phyloP scores from a whole-genome alignment of 2,113 vertebrate genomes.

The Vulpes lagopus region DNA sequence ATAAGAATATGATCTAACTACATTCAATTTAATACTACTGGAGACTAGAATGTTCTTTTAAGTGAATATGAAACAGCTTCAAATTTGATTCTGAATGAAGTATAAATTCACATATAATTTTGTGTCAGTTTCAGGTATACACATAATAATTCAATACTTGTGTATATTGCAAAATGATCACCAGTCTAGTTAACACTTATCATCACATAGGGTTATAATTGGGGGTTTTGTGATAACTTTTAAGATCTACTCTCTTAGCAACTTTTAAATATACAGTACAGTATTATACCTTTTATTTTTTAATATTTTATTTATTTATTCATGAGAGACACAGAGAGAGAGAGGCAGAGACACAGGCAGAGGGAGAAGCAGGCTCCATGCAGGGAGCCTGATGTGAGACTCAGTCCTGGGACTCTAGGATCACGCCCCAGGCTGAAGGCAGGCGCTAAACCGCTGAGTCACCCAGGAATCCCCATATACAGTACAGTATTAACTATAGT shows the following conservation, averaged over 20 bases:
- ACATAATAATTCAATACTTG: background rate
- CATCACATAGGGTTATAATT: background rate
- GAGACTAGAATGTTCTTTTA: slow-evolving; percentile 78
- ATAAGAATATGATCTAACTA: background rate
- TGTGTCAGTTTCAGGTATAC: background rate
- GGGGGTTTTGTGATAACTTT: background rate
- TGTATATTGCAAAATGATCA: background rate
- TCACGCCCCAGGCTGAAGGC: no score
- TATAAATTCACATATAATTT: background rate
- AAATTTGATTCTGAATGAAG: background rate
- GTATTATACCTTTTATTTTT: background rate
- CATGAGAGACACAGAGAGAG: no score
- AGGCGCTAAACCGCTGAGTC: no score
- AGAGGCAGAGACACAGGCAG: no score
- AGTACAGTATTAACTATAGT: background rate
- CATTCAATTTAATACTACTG: background rate
- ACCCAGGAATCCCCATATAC: background rate
- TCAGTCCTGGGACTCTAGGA: no score
- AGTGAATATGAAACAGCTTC: slow-evolving; percentile 53
- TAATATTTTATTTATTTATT: no score
- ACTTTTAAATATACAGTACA: background rate
- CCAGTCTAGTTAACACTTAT: background rate
- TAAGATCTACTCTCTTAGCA: background rate
- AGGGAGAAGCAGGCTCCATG: no score
- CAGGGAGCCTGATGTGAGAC: no score